phyloP scores from a whole-genome alignment of 1,140 invertebrate genomes.

The Drosophila auraria region DNA sequence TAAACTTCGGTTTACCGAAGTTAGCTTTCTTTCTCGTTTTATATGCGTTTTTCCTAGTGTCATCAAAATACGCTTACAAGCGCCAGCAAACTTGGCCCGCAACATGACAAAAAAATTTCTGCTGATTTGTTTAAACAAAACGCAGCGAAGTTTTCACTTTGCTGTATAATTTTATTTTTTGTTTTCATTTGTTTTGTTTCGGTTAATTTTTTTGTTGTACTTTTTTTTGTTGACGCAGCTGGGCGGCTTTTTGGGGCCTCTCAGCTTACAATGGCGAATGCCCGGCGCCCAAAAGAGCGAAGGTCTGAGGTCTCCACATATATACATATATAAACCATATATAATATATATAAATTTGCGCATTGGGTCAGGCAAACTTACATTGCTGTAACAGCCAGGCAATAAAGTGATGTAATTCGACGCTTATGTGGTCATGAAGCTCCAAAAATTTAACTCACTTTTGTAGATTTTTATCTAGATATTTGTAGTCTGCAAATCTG shows the following conservation, averaged over 20 bases:
- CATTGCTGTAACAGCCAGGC: slow-evolving; percentile 35
- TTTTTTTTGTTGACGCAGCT: slow-evolving; percentile 69
- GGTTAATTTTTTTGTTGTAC: slow-evolving; percentile 14
- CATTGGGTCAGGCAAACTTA: slow-evolving; percentile 31
- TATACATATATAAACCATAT: slow-evolving; percentile 4
- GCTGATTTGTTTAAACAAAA: slow-evolving; percentile 73
- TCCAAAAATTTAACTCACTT: not conserved
- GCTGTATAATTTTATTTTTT: not conserved
- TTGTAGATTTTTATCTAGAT: too few relatives aligned
- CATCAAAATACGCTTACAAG: slow-evolving; percentile 67
- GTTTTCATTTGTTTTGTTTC: slow-evolving; percentile 17
- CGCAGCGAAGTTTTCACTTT: slow-evolving; percentile 31
- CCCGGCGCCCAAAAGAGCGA: slow-evolving; percentile 58
- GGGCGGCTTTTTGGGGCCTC: slow-evolving; percentile 52
- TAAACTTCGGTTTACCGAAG: too few relatives aligned
- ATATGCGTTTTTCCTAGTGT: slow-evolving; percentile 1
- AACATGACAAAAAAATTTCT: slow-evolving; percentile 63
- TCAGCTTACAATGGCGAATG: slow-evolving; percentile 60
- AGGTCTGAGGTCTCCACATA: slow-evolving; percentile 41
- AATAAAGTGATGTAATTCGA: slow-evolving; percentile 50
- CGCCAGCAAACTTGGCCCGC: slow-evolving; percentile 66
- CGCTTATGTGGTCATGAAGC: slow-evolving; percentile 33
- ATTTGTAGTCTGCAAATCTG: not conserved
- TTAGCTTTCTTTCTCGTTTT: too few relatives aligned
- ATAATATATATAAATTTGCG: slow-evolving; percentile 6